Evolutionary conservation across 1,140 invertebrate species (phyloP), one percentile per base, ranked within the genome.

Genomic region (Formica exsecta): DNA sequence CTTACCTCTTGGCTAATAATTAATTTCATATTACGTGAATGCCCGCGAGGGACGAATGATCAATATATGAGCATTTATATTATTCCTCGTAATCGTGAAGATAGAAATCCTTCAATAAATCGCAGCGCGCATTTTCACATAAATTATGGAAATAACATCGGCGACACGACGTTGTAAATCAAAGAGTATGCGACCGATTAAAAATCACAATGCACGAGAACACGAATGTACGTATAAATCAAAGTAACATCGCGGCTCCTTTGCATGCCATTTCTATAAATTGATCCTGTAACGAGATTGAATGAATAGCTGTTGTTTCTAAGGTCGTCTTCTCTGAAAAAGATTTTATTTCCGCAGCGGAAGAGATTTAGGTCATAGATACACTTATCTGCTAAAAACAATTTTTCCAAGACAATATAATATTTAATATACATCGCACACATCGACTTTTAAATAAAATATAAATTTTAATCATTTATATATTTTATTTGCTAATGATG

Each of bases 111-210:
- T 51, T 51, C 48, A 6, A 89, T 89, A 90, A 90, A 89, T 90
- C 77, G 32, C 62, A 9, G 3, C n/a, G 7, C 77, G 71, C 61
- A 84, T 87, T 90, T 89, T 90, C 88, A 89, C 85, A 90, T 90
- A 90, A 90, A 90, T 90, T 89, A 90, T 90, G 71, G 88, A 90
- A 90, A 90, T 90, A 88, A 71, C 87, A 89, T 54, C 29, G 62
- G 44, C 57, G n/a, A 32, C 13, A 36, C 48, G 16, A 32, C 13
- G 74, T 54, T 66, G 71, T 90, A 90, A 89, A 90, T 90, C 88
- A 86, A 90, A 86, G 87, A 48, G 54, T 19, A 61, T 19, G 44
- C 57, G 79, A 61, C 29, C 66, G 54, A 81, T 87, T 89, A 79
- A 87, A 89, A 87, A 89, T 76, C 79, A 86, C 87, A 89, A 90